These are phyloP conservation scores for Pardalotus punctatus DNA, from an alignment of 2,113 vertebrate genomes.

Conservation along the genomic window DNA sequence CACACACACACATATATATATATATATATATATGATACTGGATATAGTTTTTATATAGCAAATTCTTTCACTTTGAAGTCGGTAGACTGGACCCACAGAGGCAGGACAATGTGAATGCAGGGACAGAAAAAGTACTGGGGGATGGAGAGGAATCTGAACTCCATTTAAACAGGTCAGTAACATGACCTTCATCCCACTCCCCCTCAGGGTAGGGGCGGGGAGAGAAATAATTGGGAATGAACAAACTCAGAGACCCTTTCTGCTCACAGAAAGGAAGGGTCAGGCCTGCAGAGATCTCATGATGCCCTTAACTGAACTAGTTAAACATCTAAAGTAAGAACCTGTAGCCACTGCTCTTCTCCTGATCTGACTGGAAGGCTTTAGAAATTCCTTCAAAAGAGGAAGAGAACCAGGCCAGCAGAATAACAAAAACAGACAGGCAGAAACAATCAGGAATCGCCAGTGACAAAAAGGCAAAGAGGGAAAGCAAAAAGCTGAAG, in stretches of 20 bases:
- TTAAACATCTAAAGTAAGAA: constrained; percentile 1
- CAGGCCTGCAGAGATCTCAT: constrained; percentile 9
- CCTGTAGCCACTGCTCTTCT: background rate
- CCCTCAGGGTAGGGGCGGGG: background rate
- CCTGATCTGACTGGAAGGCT: constrained; percentile 13
- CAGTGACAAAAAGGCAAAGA: background rate
- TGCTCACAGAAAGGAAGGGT: background rate
- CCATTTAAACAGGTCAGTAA: background rate
- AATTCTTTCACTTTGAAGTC: background rate
- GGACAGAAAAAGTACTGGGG: background rate
- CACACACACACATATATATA: background rate
- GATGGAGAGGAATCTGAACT: background rate
- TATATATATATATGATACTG: background rate
- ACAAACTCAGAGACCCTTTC: background rate
- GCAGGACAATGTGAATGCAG: background rate
- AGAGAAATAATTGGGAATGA: constrained; percentile 9
- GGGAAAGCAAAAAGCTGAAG: background rate
- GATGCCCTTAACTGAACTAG: constrained; percentile 7
- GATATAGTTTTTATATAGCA: background rate
- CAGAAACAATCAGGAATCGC: background rate
- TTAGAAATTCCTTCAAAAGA: background rate
- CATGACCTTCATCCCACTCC: constrained; percentile 23
- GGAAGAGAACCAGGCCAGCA: background rate
- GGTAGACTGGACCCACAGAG: background rate
- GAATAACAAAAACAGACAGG: background rate